Evolutionary conservation across 1,140 invertebrate species (phyloP).

Genomic region (Ceratosolen fusciceps): DNA sequence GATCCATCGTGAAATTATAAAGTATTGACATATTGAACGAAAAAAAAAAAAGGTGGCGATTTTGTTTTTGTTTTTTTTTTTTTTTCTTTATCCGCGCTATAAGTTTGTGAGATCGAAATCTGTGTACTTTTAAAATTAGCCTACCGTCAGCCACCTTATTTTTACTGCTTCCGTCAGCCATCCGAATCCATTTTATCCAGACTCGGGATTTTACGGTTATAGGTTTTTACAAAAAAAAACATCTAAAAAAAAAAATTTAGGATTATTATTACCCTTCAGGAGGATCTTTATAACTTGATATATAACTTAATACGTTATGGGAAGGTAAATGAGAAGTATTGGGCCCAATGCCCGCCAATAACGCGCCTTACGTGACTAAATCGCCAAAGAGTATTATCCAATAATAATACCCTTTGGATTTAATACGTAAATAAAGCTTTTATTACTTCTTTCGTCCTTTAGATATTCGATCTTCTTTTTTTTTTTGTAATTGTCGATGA

Average conservation of each 20-base stretch:
- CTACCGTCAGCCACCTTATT: slow-evolving; percentile 20
- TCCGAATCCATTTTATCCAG: slow-evolving; percentile 16
- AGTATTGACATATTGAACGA: slow-evolving; percentile 1
- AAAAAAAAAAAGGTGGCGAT: no score
- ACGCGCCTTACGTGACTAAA: no score
- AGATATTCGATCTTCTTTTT: no score
- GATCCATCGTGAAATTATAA: not conserved
- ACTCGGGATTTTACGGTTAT: slow-evolving; percentile 18
- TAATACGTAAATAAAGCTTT: no score
- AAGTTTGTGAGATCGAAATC: slow-evolving; percentile 19
- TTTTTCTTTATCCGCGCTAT: slow-evolving; percentile 3
- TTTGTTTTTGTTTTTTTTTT: no score
- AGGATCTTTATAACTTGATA: not conserved
- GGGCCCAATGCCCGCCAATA: no score
- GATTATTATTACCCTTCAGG: not conserved
- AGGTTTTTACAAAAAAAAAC: slow-evolving; percentile 7
- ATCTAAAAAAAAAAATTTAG: slow-evolving; percentile 2
- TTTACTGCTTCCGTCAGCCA: slow-evolving; percentile 18
- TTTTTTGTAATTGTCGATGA: no score
- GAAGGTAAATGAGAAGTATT: no score
- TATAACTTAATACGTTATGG: not conserved
- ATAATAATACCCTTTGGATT: no score
- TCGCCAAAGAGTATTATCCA: no score
- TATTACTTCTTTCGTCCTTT: no score
- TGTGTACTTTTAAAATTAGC: slow-evolving; percentile 24